Evolutionary conservation across 2,113 vertebrate genomes (phyloP).

Genomic region (Turdus rufiventris): DNA sequence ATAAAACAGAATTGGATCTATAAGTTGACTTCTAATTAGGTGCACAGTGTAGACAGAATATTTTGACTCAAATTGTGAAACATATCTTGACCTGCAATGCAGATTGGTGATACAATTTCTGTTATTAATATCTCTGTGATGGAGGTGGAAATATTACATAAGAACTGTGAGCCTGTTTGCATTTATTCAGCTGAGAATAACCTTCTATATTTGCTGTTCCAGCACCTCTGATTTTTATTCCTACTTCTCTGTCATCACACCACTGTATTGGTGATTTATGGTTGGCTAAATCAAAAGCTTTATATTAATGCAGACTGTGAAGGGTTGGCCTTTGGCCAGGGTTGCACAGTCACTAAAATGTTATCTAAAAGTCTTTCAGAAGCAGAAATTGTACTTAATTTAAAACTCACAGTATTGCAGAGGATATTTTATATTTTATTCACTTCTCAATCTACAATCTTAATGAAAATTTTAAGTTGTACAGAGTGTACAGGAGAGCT

Average conservation of each 20-base stretch:
- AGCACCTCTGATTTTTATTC: neutral
- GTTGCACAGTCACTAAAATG: neutral
- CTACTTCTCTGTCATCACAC: neutral
- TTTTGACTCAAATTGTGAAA: neutral
- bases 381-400: conserved; percentile 3
- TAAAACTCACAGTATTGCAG: neutral
- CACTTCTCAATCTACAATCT: neutral
- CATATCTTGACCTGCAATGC: neutral
- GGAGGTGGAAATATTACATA: neutral
- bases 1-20: neutral
- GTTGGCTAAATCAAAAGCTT: neutral
- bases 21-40: neutral
- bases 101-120: neutral
- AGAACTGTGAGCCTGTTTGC: neutral
- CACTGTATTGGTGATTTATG: neutral
- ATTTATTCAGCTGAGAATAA: neutral
- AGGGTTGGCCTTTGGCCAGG: neutral
- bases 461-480: conserved; percentile 24
- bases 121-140: neutral
- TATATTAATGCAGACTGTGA: neutral
- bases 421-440: neutral
- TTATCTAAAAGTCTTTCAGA: conserved; percentile 2
- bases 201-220: neutral
- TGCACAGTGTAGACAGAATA: neutral
- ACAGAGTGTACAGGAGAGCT: neutral